phyloP scores from a whole-genome alignment of 35 echinoderm and acorn worm species.

The Patiria miniata region DNA sequence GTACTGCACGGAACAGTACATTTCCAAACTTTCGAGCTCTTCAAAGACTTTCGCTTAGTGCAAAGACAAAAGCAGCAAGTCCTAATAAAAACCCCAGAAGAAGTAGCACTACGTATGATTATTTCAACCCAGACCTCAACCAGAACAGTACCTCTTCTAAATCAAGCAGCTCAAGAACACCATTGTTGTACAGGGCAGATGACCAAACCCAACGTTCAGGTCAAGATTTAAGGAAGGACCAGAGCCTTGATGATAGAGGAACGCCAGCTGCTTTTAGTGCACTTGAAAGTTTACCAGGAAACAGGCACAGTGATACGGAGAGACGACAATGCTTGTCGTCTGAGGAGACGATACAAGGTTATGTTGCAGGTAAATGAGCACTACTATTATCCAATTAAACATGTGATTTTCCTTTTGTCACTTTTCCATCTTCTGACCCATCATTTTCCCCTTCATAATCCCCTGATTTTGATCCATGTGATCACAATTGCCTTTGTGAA shows the following conservation, averaged over 20 bases:
- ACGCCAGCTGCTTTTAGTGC: not conserved
- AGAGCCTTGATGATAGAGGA: not conserved
- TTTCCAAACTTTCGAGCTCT: constrained; percentile 80
- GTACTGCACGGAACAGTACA: constrained; percentile 12
- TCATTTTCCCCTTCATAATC: too few species aligned
- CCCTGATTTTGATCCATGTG: too few species aligned
- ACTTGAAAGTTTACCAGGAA: not conserved
- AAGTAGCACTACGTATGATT: not conserved
- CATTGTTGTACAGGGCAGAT: not conserved
- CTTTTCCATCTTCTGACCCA: too few species aligned
- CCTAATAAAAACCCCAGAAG: not conserved
- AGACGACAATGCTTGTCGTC: not conserved
- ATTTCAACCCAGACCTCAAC: not conserved
- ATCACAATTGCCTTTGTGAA: too few species aligned
- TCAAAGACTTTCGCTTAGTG: constrained; percentile 67
- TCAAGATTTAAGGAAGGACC: not conserved
- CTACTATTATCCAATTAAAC: too few species aligned
- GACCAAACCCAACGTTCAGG: not conserved
- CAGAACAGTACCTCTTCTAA: too few species aligned
- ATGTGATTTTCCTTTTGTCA: too few species aligned
- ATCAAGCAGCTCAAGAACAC: too few species aligned
- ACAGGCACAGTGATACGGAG: not conserved
- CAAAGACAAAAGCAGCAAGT: constrained; percentile 6
- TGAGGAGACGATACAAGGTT: constrained; percentile 1
- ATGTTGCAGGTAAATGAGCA: not conserved